Base-by-base conservation (phyloP, 2,888 invertebrate genomes). In the Caenorhabditis sinica region DNA sequence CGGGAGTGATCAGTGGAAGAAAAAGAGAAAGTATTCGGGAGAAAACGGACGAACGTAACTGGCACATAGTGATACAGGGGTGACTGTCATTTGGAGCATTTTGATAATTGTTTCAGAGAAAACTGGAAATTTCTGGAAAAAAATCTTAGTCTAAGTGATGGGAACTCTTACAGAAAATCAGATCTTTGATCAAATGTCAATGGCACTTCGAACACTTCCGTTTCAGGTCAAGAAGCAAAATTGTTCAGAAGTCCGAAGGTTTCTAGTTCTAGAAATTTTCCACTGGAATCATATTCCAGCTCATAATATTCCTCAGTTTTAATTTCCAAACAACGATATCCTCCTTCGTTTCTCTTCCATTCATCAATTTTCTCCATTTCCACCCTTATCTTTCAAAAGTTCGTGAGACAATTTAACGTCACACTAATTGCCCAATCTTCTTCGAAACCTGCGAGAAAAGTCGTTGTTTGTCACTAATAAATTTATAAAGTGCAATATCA, bases 1-100 rank as follows among this genome's bases (percentile, higher is more conserved):
- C 56, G 69, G 36, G 56, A 69, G 61, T 45, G 49, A 61, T 61
- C 45, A 61, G 72, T 17, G 60, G 28, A 28, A 43, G 30, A 72
- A 30, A 71, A 58, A 53, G 40, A 40, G 56, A 71, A 45, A 65
- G 65, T 65, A 28, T 53, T 53, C 25, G 56, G 15, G 28, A 40
- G 17, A 49, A 25, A 28, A 43, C 9, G 20, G 23, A 56, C 15
- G 72, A 61, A 51, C 30, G 60, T 33, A 61, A 71, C 61, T 43
- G 72, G 58, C 56, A 72, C 65, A 40, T 53, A 63, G 63, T 53
- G 68, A 33, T 45, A 68, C 49, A n/a, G 6, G 20, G 20, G n/a
- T 49, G 49, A 49, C n/a, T 49, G 49, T 4, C 49, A 49, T n/a
- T 49, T 49, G n/a, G 17, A 20, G 23, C 30, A 36, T 36, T 30